Base-by-base conservation (phyloP, 1,140 invertebrate species). In the Hormaphis cornu region DNA sequence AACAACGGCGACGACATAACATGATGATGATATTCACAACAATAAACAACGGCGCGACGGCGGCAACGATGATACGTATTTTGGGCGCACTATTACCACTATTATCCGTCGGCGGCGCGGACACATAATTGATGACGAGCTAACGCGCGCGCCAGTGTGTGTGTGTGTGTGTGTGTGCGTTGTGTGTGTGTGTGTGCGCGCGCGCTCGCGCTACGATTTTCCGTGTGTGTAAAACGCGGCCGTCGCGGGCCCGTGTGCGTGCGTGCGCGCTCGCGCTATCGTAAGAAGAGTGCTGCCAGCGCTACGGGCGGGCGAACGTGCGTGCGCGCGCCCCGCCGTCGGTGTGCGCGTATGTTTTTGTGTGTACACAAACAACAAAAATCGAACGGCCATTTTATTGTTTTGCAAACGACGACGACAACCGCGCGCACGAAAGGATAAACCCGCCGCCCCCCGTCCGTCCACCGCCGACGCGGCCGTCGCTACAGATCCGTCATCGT, bases 351-450 rank as follows among this genome's bases (percentile, higher is more conserved):
- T 20, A n/a, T 9, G 22, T 26, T 1, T 58, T 30, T 58, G 37
- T 40, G 61, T 50, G 30, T 66, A 66, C 61, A 66, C 61, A 50
- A 50, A 66, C 61, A 66, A 66, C 61, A 66, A 66, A 66, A 66
- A 66, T 66, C 61, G 61, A 66, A 66, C 61, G 61, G 61, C 61
- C 61, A 66, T 66, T 66, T 66, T 66, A 66, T 66, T 66, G 61
- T 66, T 66, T 66, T 66, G 61, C 61, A 66, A 66, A 66, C 61
- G 61, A 50, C 61, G 61, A 66, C 61, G 35, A 50, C n/a, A n/a
- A n/a, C n/a, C n/a, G n/a, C n/a, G n/a, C 61, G 44, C 61, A 66
- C 61, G 61, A 66, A 66, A 66, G 61, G 61, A 66, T 66, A 66
- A 66, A 66, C 61, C 42, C 50, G 61, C 58, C 30, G 58, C 35